Percentiles rank a stretch among this genome's conserved stretches.
phyloP scores from a whole-genome alignment of 2,113 vertebrate genomes.

The Gnathonemus longibarbis region DNA sequence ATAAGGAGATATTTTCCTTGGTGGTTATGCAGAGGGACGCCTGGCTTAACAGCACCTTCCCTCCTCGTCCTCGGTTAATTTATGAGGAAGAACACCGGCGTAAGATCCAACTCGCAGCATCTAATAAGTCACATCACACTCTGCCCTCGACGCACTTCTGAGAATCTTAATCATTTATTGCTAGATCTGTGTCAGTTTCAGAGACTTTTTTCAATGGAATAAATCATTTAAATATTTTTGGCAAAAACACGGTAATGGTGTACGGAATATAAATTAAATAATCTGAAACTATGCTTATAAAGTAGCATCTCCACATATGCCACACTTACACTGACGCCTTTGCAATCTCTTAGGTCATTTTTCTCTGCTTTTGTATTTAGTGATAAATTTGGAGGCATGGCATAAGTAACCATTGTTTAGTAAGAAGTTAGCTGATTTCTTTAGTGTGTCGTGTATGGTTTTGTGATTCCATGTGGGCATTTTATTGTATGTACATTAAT shows the following conservation, averaged over 20 bases:
- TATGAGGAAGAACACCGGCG: neutral
- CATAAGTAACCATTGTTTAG: neutral
- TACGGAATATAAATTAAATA: neutral
- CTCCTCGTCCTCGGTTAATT: neutral
- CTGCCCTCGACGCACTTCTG: neutral
- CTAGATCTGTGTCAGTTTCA: neutral
- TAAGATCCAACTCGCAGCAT: neutral
- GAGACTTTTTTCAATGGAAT: neutral
- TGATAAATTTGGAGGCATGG: neutral
- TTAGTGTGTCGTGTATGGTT: neutral
- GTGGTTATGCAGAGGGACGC: neutral
- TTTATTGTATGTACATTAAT: neutral
- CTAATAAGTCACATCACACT: neutral
- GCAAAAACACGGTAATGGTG: neutral
- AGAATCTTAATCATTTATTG: neutral
- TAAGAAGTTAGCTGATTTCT: neutral
- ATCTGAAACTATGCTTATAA: neutral
- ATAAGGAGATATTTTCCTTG: neutral
- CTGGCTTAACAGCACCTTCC: neutral
- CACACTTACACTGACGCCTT: neutral
- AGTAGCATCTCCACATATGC: neutral
- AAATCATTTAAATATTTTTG: neutral
- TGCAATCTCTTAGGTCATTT: neutral
- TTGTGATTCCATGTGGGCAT: neutral
- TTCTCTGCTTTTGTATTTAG: neutral